Percentiles rank a stretch among this genome's conserved stretches.
Evolutionary conservation across 2,113 vertebrate genomes (phyloP).

Genomic region (Vidua macroura): DNA sequence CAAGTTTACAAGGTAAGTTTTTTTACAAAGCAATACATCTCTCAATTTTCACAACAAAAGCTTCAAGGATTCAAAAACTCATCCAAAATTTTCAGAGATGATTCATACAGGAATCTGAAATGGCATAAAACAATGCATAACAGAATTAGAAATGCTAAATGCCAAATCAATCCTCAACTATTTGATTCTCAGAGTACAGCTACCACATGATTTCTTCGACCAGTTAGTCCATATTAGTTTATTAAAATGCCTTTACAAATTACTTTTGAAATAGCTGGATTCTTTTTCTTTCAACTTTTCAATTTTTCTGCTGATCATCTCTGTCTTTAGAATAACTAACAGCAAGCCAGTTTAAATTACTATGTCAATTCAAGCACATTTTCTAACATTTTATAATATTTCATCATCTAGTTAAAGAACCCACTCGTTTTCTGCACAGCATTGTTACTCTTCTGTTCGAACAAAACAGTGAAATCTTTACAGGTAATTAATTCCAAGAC

Average conservation of each 20-base stretch:
- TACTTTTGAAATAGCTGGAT: background rate
- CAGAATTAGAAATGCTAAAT: background rate
- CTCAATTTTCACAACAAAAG: background rate
- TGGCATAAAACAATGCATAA: background rate
- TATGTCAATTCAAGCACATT: background rate
- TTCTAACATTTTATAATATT: background rate
- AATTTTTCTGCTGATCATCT: background rate
- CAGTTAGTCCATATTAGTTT: background rate
- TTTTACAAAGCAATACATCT: background rate
- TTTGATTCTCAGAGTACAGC: background rate
- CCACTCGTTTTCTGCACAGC: background rate
- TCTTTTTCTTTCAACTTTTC: background rate
- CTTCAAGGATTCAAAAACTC: slow-evolving; percentile 74
- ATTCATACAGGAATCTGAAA: slow-evolving; percentile 83
- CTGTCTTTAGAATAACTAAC: background rate
- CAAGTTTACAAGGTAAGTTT: background rate
- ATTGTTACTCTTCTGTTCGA: background rate
- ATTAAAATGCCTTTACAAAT: background rate
- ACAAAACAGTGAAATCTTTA: background rate
- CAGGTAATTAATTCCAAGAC: background rate
- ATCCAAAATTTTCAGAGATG: slow-evolving; percentile 79
- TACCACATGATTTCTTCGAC: background rate
- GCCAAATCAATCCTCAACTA: background rate
- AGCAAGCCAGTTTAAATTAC: background rate
- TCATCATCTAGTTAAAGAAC: background rate